These are phyloP conservation scores for Lasioglossum calceatum DNA, from an alignment of 2,888 invertebrate genomes.

Conservation along the genomic window DNA sequence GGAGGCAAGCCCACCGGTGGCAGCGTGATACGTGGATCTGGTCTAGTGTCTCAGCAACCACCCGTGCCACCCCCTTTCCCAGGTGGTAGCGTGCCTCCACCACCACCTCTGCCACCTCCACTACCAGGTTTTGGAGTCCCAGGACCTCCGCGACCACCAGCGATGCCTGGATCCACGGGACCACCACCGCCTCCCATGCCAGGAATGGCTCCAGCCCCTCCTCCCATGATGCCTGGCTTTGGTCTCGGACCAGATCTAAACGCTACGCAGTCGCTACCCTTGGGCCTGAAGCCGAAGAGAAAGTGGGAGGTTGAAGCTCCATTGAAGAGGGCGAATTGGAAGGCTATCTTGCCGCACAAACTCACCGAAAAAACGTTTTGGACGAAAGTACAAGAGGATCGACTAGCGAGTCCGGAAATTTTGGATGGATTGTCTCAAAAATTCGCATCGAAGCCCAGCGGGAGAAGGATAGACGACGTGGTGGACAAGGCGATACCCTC, in stretches of 20 bases:
- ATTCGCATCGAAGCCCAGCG: slow-evolving; percentile 94
- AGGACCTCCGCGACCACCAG: slow-evolving; percentile 85
- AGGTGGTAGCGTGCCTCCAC: slow-evolving; percentile 54
- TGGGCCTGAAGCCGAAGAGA: slow-evolving; percentile 96
- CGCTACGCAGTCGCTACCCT: slow-evolving; percentile 88
- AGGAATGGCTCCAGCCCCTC: slow-evolving; percentile 85
- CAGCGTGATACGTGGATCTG: slow-evolving; percentile 67
- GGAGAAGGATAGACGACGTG: slow-evolving; percentile 90
- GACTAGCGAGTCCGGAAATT: slow-evolving; percentile 94
- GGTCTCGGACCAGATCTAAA: slow-evolving; percentile 58
- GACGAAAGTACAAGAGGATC: slow-evolving; percentile 96
- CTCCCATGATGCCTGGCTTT: slow-evolving; percentile 87
- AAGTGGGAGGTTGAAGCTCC: slow-evolving; percentile 96
- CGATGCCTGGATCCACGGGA: slow-evolving; percentile 84
- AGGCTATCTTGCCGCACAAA: slow-evolving; percentile 94
- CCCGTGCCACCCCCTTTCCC: slow-evolving; percentile 64
- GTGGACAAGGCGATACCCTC: slow-evolving; percentile 89
- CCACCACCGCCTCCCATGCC: slow-evolving; percentile 86
- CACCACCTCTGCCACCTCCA: slow-evolving; percentile 85
- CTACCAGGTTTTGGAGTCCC: slow-evolving; percentile 84
- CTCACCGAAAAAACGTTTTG: slow-evolving; percentile 98
- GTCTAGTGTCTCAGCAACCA: slow-evolving; percentile 83
- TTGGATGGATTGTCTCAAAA: slow-evolving; percentile 91
- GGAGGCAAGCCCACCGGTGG: slow-evolving; percentile 62
- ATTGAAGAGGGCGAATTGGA: slow-evolving; percentile 98